Percentiles rank a stretch among this genome's conserved stretches.
These are phyloP conservation scores for Caenorhabditis inopinata DNA, from an alignment of 1,140 invertebrate species.

Conservation along the genomic window DNA sequence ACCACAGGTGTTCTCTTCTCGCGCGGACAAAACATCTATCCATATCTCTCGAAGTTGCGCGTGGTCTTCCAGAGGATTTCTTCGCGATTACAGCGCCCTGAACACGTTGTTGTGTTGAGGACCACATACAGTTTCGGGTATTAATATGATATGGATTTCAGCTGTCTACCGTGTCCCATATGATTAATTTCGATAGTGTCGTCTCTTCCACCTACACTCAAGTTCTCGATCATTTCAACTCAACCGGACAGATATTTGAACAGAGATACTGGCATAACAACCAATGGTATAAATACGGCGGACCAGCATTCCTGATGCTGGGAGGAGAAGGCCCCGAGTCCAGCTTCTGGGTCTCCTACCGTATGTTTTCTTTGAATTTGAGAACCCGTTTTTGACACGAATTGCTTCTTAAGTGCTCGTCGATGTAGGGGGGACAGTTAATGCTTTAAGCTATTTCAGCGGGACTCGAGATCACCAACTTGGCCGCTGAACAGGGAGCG, in stretches of 20 bases:
- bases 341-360: slow-evolving; percentile 33
- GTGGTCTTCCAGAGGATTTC: too few species aligned
- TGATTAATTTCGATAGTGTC: not conserved
- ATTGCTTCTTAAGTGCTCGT: too few species aligned
- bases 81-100: too few species aligned
- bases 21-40: too few species aligned
- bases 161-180: not conserved
- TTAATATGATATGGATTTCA: too few species aligned
- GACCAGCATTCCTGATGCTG: slow-evolving; percentile 49
- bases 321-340: slow-evolving; percentile 47
- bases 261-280: slow-evolving; percentile 46
- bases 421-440: not conserved
- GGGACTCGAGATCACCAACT: slow-evolving; percentile 22
- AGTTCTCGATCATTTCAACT: slow-evolving; percentile 43
- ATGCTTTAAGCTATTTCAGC: not conserved
- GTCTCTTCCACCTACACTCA: slow-evolving; percentile 32
- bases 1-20: too few species aligned
- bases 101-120: too few species aligned
- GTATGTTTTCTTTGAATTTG: not conserved
- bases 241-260: slow-evolving; percentile 33
- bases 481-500: slow-evolving; percentile 44
- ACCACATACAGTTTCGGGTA: too few species aligned
- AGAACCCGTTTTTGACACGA: too few species aligned
- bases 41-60: too few species aligned
- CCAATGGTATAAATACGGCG: slow-evolving; percentile 43